phyloP scores from a whole-genome alignment of 1,140 invertebrate species.

The Anoplophora glabripennis region DNA sequence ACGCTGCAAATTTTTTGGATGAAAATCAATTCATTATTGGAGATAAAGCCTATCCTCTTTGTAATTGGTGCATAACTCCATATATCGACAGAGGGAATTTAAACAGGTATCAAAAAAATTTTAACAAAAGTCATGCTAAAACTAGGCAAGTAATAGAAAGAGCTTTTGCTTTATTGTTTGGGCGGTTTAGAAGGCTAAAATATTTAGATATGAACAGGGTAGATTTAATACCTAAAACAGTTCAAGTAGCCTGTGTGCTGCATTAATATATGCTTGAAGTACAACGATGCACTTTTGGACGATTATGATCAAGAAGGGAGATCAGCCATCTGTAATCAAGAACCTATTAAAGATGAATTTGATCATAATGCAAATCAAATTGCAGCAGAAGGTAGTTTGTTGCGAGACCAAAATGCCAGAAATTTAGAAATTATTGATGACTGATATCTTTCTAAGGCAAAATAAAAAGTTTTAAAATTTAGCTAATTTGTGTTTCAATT shows the following conservation, averaged over 20 bases:
- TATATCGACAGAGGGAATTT: slow-evolving; percentile 23
- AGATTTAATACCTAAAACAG: slow-evolving; percentile 14
- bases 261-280: slow-evolving; percentile 20
- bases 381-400: no score
- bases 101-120: slow-evolving; percentile 7
- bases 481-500: no score
- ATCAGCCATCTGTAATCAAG: no score
- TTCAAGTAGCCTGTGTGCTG: slow-evolving; percentile 16
- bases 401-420: no score
- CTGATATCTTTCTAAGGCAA: no score
- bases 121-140: slow-evolving; percentile 7
- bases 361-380: no score
- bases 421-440: no score
- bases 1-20: slow-evolving; percentile 9
- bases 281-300: slow-evolving; percentile 7
- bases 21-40: slow-evolving; percentile 18
- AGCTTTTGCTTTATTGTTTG: slow-evolving; percentile 24
- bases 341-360: no score
- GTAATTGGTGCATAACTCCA: slow-evolving; percentile 19
- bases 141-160: slow-evolving; percentile 16
- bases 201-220: slow-evolving; percentile 21
- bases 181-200: slow-evolving; percentile 23
- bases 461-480: no score
- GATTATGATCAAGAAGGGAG: no score
- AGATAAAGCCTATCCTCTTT: slow-evolving; percentile 22